These are phyloP conservation scores for Nematolebias whitei DNA, from an alignment of 2,113 vertebrate species.

Conservation along the genomic window DNA sequence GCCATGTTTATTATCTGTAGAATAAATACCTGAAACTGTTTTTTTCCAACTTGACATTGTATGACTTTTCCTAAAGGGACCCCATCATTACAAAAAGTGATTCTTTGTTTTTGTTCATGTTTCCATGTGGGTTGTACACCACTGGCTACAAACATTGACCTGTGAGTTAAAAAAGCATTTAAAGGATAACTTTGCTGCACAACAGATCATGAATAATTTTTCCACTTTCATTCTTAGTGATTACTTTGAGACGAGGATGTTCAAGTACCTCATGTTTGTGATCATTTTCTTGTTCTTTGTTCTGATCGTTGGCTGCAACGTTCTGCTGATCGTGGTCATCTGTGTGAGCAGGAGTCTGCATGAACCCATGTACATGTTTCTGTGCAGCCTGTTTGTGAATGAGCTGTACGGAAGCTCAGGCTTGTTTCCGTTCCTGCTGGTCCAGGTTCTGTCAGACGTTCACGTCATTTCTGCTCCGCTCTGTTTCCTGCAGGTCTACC, in stretches of 20 bases:
- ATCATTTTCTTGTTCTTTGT: neutral
- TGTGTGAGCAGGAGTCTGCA: conserved; percentile 56
- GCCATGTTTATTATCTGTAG: no score
- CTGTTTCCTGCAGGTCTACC: conserved; percentile 30
- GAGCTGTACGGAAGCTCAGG: conserved; percentile 42
- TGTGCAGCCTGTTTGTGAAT: conserved; percentile 62
- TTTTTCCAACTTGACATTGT: no score
- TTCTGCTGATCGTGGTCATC: conserved; percentile 47
- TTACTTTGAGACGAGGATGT: neutral
- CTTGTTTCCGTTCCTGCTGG: conserved; percentile 25
- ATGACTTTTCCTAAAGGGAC: no score
- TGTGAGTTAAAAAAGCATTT: no score
- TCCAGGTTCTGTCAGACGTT: conserved; percentile 33
- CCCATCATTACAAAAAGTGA: no score
- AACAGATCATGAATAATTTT: no score
- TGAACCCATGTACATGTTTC: conserved; percentile 72
- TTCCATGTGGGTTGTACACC: no score
- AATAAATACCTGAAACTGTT: no score
- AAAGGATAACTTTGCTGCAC: no score
- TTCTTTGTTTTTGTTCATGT: no score
- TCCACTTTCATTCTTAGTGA: conserved; percentile 1
- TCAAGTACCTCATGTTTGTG: neutral
- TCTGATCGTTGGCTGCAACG: neutral
- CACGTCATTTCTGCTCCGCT: conserved; percentile 17
- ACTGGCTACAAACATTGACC: no score